Conservation (phyloP, 2,888 invertebrate species). For the Cephus spinipes region DNA sequence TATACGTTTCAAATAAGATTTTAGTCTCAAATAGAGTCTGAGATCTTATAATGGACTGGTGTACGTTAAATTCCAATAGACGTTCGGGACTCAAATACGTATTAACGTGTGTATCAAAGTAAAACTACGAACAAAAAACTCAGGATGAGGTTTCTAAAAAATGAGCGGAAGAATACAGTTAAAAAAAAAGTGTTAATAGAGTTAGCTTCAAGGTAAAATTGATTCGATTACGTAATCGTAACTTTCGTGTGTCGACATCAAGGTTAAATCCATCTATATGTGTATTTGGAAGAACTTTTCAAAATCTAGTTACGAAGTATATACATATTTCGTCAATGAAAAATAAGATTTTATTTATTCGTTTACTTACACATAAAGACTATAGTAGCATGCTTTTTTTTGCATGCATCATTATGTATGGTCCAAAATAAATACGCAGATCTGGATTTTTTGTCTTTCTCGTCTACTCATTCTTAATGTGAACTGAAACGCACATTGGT, state of each 20-base stretch:
- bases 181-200: neutral
- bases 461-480: neutral
- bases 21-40: neutral
- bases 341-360: neutral
- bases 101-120: too few species aligned
- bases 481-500: neutral
- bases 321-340: neutral
- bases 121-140: neutral
- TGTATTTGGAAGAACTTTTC: neutral
- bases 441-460: neutral
- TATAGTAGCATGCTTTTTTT: neutral
- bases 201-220: neutral
- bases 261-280: neutral
- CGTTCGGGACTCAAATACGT: too few species aligned
- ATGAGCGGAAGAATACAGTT: neutral
- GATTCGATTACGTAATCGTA: neutral
- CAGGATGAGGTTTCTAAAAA: neutral
- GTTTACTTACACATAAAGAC: neutral
- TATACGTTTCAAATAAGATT: neutral
- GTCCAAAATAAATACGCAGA: neutral
- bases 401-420: neutral
- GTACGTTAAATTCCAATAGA: too few species aligned
- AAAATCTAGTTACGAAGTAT: neutral
- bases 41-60: neutral
- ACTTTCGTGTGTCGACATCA: neutral